A percentile compares a stretch with the other conserved stretches of the same genome.
Conservation (phyloP, 2,888 invertebrate species). For the Melikaiella ostensackeni region DNA sequence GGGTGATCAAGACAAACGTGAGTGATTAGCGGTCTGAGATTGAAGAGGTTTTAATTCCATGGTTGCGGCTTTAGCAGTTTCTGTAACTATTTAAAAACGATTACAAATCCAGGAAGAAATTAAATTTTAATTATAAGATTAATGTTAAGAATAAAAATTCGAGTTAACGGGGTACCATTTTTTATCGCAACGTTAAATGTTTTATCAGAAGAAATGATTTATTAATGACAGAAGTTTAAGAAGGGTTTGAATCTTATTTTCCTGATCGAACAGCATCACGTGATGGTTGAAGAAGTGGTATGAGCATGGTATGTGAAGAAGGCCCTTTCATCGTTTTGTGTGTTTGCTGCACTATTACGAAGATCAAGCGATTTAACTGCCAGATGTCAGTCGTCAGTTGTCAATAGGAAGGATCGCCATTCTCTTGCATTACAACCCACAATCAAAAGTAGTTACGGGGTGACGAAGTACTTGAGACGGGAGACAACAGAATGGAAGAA, state of each 20-base stretch:
- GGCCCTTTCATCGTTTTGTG: not conserved
- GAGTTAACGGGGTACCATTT: too few relatives aligned
- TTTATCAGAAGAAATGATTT: not conserved
- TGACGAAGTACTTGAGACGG: conserved; percentile 32
- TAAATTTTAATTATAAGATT: not conserved
- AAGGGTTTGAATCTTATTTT: not conserved
- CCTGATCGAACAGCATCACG: not conserved
- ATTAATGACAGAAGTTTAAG: not conserved
- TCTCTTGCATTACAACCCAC: conserved; percentile 16
- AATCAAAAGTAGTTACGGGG: conserved; percentile 29
- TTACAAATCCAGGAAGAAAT: not conserved
- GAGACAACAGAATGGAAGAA: conserved; percentile 14
- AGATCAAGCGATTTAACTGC: conserved; percentile 13
- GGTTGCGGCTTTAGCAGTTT: not conserved
- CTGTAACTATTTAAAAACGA: not conserved
- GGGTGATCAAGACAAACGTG: not conserved
- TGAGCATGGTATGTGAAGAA: not conserved
- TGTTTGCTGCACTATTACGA: not conserved
- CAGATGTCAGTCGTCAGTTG: conserved; percentile 21
- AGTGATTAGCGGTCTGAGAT: not conserved
- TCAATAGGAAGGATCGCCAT: conserved; percentile 26
- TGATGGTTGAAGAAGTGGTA: not conserved
- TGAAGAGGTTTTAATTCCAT: not conserved
- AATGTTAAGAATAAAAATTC: too few relatives aligned
- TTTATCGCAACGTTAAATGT: too few relatives aligned